Base-by-base conservation (phyloP, 2,797 vertebrate genomes). In the Echiichthys vipera region DNA sequence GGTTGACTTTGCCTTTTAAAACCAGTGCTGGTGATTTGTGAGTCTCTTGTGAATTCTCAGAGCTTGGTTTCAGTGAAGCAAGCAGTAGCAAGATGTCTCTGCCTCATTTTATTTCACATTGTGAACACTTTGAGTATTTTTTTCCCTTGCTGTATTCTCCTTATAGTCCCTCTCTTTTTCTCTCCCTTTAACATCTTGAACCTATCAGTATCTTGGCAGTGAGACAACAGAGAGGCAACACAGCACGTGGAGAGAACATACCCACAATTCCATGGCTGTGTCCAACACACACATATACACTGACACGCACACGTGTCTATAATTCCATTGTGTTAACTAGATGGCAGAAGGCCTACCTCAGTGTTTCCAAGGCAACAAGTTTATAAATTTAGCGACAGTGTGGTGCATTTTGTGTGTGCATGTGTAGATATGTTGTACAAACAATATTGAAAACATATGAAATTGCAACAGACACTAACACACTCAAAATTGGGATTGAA, bases 301-400 rank as follows among this genome's bases (percentile, higher is more conserved):
- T 56, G 29, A 84, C 63, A 49, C 51, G 47, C 47, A 87, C 77
- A 84, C 79, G 57, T 85, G 83, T 77, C 83, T 85, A 63, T 79
- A 77, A 88, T 82, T 84, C 71, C 74, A 86, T 86, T 88, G 84
- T 88, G 78, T 82, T 90, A 84, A 90, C 80, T 84, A 80, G 78
- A 62, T 86, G 87, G 88, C 88, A 82, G 70, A 57, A 54, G 81
- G 83, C 80, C 85, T 67, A 65, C 30, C 61, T 78, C 74, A 42
- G 75, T 65, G 92, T 92, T 90, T 86, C 90, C 86, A 87, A 77
- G 86, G 86, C 86, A 92, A 92, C 92, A 81, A 46, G 71, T 92
- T 88, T 80, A 83, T 87, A 81, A 73, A 86, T 75, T 85, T 74
- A 80, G 74, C 15, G 20, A 56, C 68, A 45, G 29, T 55, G 68